These are phyloP conservation scores for Arion vulgaris DNA, from an alignment of 1,140 invertebrate genomes.

Conservation along the genomic window DNA sequence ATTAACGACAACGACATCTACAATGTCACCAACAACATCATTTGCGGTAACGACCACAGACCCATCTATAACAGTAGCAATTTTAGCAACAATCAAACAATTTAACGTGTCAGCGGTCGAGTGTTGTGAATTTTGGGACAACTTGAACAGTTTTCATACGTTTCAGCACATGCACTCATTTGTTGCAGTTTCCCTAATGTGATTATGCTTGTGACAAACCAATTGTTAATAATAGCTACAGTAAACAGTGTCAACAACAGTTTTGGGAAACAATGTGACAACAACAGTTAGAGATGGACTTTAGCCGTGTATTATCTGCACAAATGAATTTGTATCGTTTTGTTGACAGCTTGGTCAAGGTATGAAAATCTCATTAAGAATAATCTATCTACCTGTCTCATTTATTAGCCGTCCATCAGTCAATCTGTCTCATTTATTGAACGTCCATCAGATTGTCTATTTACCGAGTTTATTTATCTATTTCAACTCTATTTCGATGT, in stretches of 20 bases:
- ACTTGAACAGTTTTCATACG: background rate
- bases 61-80: background rate
- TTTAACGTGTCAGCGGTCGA: background rate
- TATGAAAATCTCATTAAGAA: background rate
- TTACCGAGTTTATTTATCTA: too few species aligned
- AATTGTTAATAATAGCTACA: background rate
- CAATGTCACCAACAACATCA: background rate
- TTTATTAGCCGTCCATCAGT: background rate
- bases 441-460: background rate
- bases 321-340: background rate
- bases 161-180: background rate
- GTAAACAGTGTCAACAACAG: background rate
- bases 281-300: background rate
- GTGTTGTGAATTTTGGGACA: background rate
- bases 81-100: background rate
- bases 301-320: background rate
- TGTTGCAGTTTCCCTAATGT: background rate
- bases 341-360: background rate
- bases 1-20: background rate
- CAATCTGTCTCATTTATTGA: background rate
- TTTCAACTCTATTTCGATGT: too few species aligned
- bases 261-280: background rate
- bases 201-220: background rate
- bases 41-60: constrained; percentile 3
- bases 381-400: background rate